Base-by-base conservation (phyloP, 2,888 invertebrate species). In the Acleris literana region DNA sequence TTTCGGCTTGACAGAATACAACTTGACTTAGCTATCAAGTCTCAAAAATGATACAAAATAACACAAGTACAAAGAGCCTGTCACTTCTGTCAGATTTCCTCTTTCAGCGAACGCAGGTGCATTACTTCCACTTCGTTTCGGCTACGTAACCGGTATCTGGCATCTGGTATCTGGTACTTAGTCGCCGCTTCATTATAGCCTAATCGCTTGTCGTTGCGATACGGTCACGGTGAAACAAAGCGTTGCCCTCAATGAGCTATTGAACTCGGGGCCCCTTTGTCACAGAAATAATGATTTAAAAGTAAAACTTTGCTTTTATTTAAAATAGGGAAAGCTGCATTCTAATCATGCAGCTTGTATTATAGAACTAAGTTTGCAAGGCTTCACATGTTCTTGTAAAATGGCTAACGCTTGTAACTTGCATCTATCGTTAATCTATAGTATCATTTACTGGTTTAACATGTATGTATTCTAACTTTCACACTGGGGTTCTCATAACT, bases 171-270 rank as follows among this genome's bases (percentile, higher is more conserved):
- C 57, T 49, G 46, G 64, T 63, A 69, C 68, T 63, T 55, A 51
- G 67, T 64, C 68, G 68, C 57, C 70, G 72, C 68, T 72, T 71
- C 71, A 72, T 74, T 74, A 76, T 64, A 67, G 64, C 6, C 65
- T 69, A 70, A 74, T 71, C 70, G 71, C 70, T 69, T 51, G 62
- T 25, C 44, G 57, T 69, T 66, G 54, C 63, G 68, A 62, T 75
- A 72, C 71, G 70, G 76, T 72, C 75, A 73, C 74, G 71, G 67
- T 74, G 70, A 72, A 74, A 75, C 77, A 72, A 76, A 77, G 74
- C 68, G 70, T 69, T 80, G 81, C 79, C 84, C 83, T 73, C 76
- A 76, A 78, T 80, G 74, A 71, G 69, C 72, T 71, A 49, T 67
- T 67, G 63, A 71, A 67, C 63, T 63, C 64, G 55, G 64, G 64